These are phyloP conservation scores for Holcopasites calliopsidis DNA, from an alignment of 1,140 invertebrate species.

Conservation along the genomic window DNA sequence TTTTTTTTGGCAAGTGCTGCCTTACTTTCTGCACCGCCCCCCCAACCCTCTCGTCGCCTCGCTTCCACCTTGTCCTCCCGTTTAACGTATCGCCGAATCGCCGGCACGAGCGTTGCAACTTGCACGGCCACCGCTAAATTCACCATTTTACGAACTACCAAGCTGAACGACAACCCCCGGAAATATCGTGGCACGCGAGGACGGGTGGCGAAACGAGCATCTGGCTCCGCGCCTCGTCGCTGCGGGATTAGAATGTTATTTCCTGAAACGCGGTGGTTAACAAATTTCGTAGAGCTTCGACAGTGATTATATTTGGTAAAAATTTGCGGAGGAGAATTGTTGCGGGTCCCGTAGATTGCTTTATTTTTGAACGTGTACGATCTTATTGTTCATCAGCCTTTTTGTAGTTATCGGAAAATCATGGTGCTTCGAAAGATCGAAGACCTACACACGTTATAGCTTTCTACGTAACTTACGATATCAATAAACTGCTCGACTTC, in stretches of 20 bases:
- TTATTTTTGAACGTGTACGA: too few species aligned
- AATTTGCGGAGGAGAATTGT: too few species aligned
- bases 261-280: not conserved
- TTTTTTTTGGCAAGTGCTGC: constrained; percentile 28
- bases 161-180: not conserved
- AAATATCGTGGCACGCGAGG: too few species aligned
- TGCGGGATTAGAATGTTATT: not conserved
- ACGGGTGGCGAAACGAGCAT: not conserved
- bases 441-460: too few species aligned
- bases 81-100: constrained; percentile 14
- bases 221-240: not conserved
- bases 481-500: too few species aligned
- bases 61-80: not conserved
- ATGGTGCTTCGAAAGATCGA: too few species aligned
- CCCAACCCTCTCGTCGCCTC: not conserved
- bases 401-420: too few species aligned
- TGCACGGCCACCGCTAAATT: not conserved
- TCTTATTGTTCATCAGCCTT: too few species aligned
- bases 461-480: too few species aligned
- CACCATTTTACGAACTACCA: constrained; percentile 10
- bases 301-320: too few species aligned
- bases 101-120: not conserved
- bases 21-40: not conserved
- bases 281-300: too few species aligned
- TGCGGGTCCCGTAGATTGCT: too few species aligned